Evolutionary conservation across 2,797 vertebrate species (phyloP), one percentile per base, ranked within the genome.

Genomic region (Enteromius mattozi): DNA sequence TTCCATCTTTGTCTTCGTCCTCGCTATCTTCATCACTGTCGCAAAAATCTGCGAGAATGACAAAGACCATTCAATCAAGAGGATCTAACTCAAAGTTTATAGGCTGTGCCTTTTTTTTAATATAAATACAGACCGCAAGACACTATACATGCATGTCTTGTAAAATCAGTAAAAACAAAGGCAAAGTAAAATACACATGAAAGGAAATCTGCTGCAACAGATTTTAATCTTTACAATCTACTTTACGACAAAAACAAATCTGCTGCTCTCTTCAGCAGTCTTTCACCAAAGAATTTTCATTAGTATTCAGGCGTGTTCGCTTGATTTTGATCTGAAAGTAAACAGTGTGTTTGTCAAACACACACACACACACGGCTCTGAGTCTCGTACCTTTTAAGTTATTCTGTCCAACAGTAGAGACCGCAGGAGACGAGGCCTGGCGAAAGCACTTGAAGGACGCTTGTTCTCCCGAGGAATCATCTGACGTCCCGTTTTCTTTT

Each of bases 11-110:
- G 81, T 97, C 97, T 82, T 99, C 98, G 0, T 97, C 95, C 16
- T 99, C 98, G 86, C 98, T 99, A 86, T 99, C 98, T 3, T 96
- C 97, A 8, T 99, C 98, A 84, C 97, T 99, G 92, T 97, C 96
- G 6, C 97, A 97, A 89, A 97, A 95, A 92, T 98, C 98, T 99
- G 87, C 1, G 17, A 65, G 33, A 35, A 78, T 45, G 66, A 9
- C 35, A 70, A 54, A 40, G 59, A n/a, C 72, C 27, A 9, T 51
- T 35, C 10, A 24, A 51, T 40, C 12, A 40, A 6, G 12, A 13
- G 3, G 16, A 66, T 66, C 24, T 33, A 35, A 56, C 1, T 45
- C 5, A 21, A 30, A 47, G 17, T 33, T 66, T 66, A 35, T 19
- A 37, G 61, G 1, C n/a, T 33, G 30, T 40, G 19, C 6, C 9